These are phyloP conservation scores for Drosophila gaucha DNA, from an alignment of 2,888 invertebrate species.

Conservation along the genomic window DNA sequence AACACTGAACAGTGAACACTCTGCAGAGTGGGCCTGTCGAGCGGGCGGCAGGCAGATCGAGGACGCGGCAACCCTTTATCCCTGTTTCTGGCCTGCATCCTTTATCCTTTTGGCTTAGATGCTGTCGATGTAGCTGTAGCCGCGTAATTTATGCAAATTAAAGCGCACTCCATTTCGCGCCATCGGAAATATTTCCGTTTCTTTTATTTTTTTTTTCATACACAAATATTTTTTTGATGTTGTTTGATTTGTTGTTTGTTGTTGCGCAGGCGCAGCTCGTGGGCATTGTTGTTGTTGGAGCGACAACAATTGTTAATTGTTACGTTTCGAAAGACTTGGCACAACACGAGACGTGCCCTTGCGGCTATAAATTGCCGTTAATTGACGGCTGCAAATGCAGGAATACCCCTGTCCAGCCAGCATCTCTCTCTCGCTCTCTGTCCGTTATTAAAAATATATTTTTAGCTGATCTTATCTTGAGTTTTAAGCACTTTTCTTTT, in stretches of 20 bases:
- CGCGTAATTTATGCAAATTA: conserved; percentile 77
- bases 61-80: conserved; percentile 54
- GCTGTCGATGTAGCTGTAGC: conserved; percentile 12
- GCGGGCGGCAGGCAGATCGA: conserved; percentile 41
- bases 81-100: conserved; percentile 8
- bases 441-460: background rate
- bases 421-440: background rate
- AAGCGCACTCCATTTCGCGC: conserved; percentile 79
- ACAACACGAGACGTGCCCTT: conserved; percentile 43
- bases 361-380: conserved; percentile 63
- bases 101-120: conserved; percentile 24
- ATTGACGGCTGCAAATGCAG: conserved; percentile 55
- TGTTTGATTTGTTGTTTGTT: conserved; percentile 68
- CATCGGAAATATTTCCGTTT: conserved; percentile 60
- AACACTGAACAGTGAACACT: conserved; percentile 25
- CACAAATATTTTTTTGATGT: conserved; percentile 29
- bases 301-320: conserved; percentile 80
- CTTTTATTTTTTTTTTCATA: conserved; percentile 15
- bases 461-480: conserved; percentile 15
- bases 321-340: conserved; percentile 40
- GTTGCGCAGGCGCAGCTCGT: conserved; percentile 68
- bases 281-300: conserved; percentile 35
- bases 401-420: background rate
- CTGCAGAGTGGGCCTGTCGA: conserved; percentile 18
- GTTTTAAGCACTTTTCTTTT: conserved; percentile 9